Conservation (phyloP, 2,797 vertebrate species). For the Sorex maritimensis region DNA sequence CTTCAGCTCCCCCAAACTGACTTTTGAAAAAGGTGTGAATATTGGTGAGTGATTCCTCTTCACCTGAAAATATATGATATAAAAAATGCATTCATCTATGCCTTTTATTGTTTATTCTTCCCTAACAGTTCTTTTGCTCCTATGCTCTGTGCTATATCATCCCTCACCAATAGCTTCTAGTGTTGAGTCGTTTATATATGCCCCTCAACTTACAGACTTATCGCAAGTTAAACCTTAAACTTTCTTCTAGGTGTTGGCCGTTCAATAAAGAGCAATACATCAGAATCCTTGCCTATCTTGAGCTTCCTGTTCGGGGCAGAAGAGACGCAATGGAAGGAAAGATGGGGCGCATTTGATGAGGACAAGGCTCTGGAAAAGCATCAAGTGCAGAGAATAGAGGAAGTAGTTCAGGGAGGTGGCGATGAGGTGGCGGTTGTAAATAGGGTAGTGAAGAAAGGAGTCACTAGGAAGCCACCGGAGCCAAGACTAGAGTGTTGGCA, state of each 20-base stretch:
- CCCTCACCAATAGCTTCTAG: not conserved
- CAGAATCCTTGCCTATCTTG: not conserved
- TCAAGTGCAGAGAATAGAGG: not conserved
- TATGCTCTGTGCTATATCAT: not conserved
- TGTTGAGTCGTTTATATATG: not conserved
- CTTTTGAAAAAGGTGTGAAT: not conserved
- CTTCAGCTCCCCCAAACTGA: not conserved
- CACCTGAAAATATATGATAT: not conserved
- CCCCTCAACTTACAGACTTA: not conserved
- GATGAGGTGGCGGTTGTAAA: not conserved
- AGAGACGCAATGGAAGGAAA: not conserved
- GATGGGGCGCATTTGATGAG: not conserved
- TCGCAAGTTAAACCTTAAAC: not conserved
- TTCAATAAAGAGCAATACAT: conserved; percentile 30
- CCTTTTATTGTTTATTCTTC: not conserved
- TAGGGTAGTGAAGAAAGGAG: not conserved
- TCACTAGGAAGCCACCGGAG: not conserved
- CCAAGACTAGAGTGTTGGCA: not conserved
- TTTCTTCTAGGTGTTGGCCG: conserved; percentile 11
- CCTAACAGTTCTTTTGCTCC: not conserved
- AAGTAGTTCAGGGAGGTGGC: not conserved
- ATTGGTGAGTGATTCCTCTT: conserved; percentile 4
- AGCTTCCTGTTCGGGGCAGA: not conserved
- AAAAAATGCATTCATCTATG: not conserved
- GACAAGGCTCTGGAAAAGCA: not conserved